A percentile compares a stretch with the other conserved stretches of the same genome.
Evolutionary conservation across 2,888 invertebrate species (phyloP).

Genomic region (Cheilosia impressa): DNA sequence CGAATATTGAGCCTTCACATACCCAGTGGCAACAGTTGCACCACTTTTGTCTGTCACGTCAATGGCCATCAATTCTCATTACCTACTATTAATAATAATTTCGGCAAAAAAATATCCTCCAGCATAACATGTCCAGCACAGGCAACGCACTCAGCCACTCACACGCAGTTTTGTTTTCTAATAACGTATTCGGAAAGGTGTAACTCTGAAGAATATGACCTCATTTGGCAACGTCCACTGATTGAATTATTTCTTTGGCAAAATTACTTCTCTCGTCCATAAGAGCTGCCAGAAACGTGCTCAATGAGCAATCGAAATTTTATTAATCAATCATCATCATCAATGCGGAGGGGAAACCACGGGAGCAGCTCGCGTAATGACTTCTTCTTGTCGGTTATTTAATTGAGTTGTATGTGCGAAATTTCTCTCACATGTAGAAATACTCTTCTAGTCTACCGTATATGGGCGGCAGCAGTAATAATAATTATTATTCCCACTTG

Average conservation of each 20-base stretch:
- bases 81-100: conserved; percentile 63
- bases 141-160: neutral
- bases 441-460: neutral
- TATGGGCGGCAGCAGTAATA: conserved; percentile 28
- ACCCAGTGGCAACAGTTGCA: neutral
- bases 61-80: conserved; percentile 41
- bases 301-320: conserved; percentile 75
- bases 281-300: conserved; percentile 69
- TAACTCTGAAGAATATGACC: conserved; percentile 37
- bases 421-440: conserved; percentile 32
- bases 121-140: conserved; percentile 40
- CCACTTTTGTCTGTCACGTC: conserved; percentile 40
- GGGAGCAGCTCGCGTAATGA: conserved; percentile 48
- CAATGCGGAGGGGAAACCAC: conserved; percentile 34
- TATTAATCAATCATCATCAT: conserved; percentile 74
- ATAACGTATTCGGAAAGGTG: conserved; percentile 45
- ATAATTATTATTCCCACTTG: conserved; percentile 69
- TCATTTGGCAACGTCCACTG: conserved; percentile 38
- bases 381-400: conserved; percentile 66
- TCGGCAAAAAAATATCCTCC: conserved; percentile 20
- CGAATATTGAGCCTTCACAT: neutral
- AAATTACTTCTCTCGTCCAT: conserved; percentile 32
- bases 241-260: conserved; percentile 58
- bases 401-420: conserved; percentile 62
- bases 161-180: conserved; percentile 1